Percentiles rank a stretch among this genome's conserved stretches.
Conservation (phyloP, 1,140 invertebrate species). For the Nixonia krombeini region DNA sequence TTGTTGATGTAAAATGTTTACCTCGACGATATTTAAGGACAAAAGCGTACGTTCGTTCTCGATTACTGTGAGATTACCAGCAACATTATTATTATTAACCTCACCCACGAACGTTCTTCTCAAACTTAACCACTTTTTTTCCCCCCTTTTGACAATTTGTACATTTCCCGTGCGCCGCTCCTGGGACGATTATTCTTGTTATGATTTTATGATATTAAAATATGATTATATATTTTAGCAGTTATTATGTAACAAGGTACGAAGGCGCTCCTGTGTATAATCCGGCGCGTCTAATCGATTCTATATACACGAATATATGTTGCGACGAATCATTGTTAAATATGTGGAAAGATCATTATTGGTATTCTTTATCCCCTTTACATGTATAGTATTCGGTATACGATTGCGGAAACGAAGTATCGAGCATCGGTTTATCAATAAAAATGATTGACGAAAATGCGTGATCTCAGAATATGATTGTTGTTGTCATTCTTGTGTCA, state of each 20-base stretch:
- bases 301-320: conserved; percentile 7
- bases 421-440: conserved; percentile 22
- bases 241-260: conserved; percentile 43
- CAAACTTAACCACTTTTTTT: conserved; percentile 25
- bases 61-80: conserved; percentile 36
- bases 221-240: conserved; percentile 37
- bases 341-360: conserved; percentile 8
- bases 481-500: conserved; percentile 21
- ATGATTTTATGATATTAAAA: too few species aligned
- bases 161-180: conserved; percentile 41
- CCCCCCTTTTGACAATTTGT: conserved; percentile 31
- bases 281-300: conserved; percentile 15
- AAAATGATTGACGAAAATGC: too few species aligned
- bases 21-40: background rate
- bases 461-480: conserved; percentile 24
- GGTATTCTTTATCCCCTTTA: background rate
- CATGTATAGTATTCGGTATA: conserved; percentile 25
- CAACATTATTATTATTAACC: conserved; percentile 20
- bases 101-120: too few species aligned
- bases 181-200: conserved; percentile 38
- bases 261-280: too few species aligned
- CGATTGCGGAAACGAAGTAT: conserved; percentile 11
- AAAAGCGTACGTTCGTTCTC: background rate
- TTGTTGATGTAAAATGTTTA: background rate
- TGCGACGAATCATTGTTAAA: conserved; percentile 13